Conservation (phyloP, 2,797 vertebrate species). For the Cryptoprocta ferox region DNA sequence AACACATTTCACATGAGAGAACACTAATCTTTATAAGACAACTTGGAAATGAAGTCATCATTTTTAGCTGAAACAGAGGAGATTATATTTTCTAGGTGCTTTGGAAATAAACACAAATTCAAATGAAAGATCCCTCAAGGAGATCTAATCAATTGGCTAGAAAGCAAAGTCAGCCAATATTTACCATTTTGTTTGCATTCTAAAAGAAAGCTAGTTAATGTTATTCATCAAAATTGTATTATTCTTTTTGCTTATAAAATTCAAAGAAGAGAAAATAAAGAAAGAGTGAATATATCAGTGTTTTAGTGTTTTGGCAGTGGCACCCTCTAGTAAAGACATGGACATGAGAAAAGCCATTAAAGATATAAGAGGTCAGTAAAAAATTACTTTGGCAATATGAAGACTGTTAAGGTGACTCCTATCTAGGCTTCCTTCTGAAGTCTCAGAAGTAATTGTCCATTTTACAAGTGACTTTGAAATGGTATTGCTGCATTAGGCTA, state of each 20-base stretch:
- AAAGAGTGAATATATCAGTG: conserved; percentile 22
- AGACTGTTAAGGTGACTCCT: neutral
- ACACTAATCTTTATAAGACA: neutral
- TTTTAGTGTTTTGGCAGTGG: neutral
- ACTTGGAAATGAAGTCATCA: neutral
- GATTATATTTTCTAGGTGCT: conserved; percentile 32
- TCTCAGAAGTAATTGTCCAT: conserved; percentile 56
- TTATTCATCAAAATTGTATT: neutral
- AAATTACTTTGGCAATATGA: conserved; percentile 46
- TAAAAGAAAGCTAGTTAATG: neutral
- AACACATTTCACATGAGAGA: neutral
- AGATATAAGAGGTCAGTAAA: neutral
- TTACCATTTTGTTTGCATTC: conserved; percentile 28
- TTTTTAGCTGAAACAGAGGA: neutral
- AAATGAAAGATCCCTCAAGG: conserved; percentile 4
- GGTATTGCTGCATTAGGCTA: neutral
- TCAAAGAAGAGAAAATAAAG: conserved; percentile 40
- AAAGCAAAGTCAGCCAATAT: neutral
- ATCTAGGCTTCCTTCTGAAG: conserved; percentile 46
- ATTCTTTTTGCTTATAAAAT: neutral
- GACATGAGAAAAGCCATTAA: neutral
- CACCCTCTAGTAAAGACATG: neutral
- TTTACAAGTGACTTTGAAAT: conserved; percentile 67
- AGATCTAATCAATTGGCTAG: neutral
- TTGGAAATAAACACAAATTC: conserved; percentile 40